Evolutionary conservation across 1,140 invertebrate species (phyloP), one percentile per base, ranked within the genome.

Genomic region (Neuroterus valhalla): DNA sequence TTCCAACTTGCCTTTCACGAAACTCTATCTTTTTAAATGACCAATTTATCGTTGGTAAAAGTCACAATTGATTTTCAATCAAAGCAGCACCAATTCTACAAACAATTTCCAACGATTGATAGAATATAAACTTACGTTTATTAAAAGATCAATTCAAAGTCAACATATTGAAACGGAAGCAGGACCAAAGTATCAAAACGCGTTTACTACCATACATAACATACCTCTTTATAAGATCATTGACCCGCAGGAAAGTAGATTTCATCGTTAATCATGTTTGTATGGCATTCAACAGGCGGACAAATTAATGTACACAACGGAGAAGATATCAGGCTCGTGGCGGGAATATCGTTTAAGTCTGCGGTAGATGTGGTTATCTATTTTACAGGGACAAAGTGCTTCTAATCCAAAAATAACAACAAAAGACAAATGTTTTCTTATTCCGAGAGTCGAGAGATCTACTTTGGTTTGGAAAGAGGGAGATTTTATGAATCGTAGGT

Each of bases 401-500:
- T 62, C 15, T 26, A 10, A 55, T 55, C 5, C 21, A 62, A 21
- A 62, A 31, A 12, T 12, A 62, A 62, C 11, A 31, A 26, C 52
- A 62, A 62, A 62, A 26, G 52, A 62, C 26, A 62, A 62, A 14
- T 62, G 52, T 62, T 62, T 62, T n/a, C n/a, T 31, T 62, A 31
- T 62, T 26, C 15, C 26, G 31, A 62, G 21, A 26, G 52, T 26
- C 52, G 19, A 62, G 52, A 62, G 52, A 14, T 15, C 23, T 26
- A 26, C 19, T 26, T 52, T 12, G 1, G 50, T 19, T 0, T 52
- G 10, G 5, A 3, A 2, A 77, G 77, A 81, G 75, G 78, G 77
- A 77, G 71, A 74, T 81, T 76, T 79, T 81, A 79, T 81, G 78
- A 81, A 81, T 81, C 77, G 79, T 81, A 77, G 77, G 74, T 78